Evolutionary conservation across 2,113 vertebrate species (phyloP), one percentile per base, ranked within the genome.

Genomic region (Hystrix cristata): DNA sequence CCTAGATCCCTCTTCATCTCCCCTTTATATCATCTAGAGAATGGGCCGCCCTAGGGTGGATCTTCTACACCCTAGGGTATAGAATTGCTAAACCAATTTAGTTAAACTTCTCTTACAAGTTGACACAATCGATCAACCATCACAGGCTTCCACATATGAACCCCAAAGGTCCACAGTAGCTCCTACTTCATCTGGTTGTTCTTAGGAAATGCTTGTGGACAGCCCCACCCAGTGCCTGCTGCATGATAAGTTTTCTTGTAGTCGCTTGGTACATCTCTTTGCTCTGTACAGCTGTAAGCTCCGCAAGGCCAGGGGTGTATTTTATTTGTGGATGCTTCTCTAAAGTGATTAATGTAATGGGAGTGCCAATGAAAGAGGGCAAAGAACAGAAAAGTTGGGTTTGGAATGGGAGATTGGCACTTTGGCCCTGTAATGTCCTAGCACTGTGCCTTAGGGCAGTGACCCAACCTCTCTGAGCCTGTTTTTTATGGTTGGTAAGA

Each of bases 201-300:
- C 3, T 31, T 55, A 2, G 21, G 15, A 31, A 4, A 8, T 31
- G 10, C 55, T 57, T 51, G 12, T 15, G 11, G 67, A 74, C 31
- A 83, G 14, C 15, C 69, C n/a, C 12, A 16, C 8, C 7, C 6
- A 15, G 23, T 53, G 71, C 53, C 67, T 67, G 57, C 43, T 27
- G 8, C 0, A 1, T 11, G 1, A 2, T 8, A 9, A 21, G 18
- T 34, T 11, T 64, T 59, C 72, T 60, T 31, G 1, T 14, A 34
- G 29, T 34, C 27, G 2, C 48, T 3, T 59, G 38, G 5, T 23
- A 1, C 31, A 10, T 76, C 16, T 88, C 57, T 92, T 79, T 46
- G 43, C 9, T 16, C n/a, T 76, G 1, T 81, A 38, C 29, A 87
- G 34, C 34, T 43, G 5, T 13, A 72, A 51, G 15, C 3, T 27